Base-by-base conservation (phyloP, 2,113 vertebrate species). In the Corythornis cristatus region DNA sequence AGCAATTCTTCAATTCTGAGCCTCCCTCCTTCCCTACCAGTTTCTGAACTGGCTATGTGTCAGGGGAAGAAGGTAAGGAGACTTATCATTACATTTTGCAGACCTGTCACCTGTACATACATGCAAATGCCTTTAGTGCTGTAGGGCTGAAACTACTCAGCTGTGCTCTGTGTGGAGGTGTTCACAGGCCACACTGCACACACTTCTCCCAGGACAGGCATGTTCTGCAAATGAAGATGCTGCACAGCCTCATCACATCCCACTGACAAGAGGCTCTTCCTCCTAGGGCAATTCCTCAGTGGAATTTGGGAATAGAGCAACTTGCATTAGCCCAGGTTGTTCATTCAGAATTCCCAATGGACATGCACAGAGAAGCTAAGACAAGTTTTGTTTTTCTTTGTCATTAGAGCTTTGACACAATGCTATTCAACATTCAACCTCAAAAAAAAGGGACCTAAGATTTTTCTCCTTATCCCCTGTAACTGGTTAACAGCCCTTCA, bases 1-100 rank as follows among this genome's bases (percentile, higher is more conserved):
- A 78, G 91, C 92, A 95, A 33, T 93, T 95, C 58, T 79, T 86
- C 61, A 74, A 53, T 67, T 88, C 68, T 2, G 19, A 89, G 78
- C 29, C 62, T 86, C 51, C 5, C 64, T 84, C 40, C 43, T 88
- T 70, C 80, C 72, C 78, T 83, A 21, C 74, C 13, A 86, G 45
- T 23, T 79, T 86, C 66, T 72, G 58, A 76, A 76, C 58, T 23
- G 20, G 57, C 56, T 42, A 78, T 6, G 5, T 28, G 11, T 51
- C 11, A 25, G 66, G 42, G 11, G 3, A 71, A 40, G 50, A 56
- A 56, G 35, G 50, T 29, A 18, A 33, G 14, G 35, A 88, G 37
- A 57, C 46, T 13, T 66, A 25, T 10, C 18, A 5, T 21, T 25
- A 43, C 12, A 9, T 74, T 86, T 64, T 66, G 84, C 64, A 88